Conservation (phyloP, 2,797 vertebrate genomes). For the Botia kubotai region DNA sequence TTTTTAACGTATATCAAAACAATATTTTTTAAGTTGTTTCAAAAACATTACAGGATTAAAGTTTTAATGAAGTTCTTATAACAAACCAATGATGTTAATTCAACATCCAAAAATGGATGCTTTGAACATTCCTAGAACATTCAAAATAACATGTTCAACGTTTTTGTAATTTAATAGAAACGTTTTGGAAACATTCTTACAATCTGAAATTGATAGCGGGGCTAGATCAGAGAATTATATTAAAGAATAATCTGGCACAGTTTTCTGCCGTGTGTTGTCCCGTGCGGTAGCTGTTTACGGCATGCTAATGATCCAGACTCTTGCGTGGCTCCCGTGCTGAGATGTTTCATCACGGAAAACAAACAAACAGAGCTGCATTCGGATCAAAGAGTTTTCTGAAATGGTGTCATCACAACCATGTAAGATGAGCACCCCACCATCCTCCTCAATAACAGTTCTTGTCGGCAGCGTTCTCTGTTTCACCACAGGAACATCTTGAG, state of each 20-base stretch:
- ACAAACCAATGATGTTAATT: too few relatives aligned
- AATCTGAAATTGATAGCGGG: too few relatives aligned
- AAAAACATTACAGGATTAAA: too few relatives aligned
- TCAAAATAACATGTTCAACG: too few relatives aligned
- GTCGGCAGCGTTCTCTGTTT: constrained; percentile 2
- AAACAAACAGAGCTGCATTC: constrained; percentile 71
- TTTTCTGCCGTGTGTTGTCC: constrained; percentile 25
- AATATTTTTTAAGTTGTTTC: too few relatives aligned
- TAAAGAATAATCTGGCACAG: constrained; percentile 28
- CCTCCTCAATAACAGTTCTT: constrained; percentile 3
- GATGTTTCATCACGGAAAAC: constrained; percentile 72
- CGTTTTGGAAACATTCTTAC: too few relatives aligned
- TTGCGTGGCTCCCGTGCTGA: constrained; percentile 68
- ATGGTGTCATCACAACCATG: constrained; percentile 73
- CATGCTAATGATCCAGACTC: constrained; percentile 70
- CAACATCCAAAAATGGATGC: too few relatives aligned
- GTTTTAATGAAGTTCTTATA: too few relatives aligned
- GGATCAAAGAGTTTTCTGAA: constrained; percentile 80
- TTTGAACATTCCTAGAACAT: too few relatives aligned
- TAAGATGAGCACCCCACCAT: constrained; percentile 55
- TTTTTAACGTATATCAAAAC: too few relatives aligned
- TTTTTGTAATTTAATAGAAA: too few relatives aligned
- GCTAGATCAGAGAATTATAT: constrained; percentile 24
- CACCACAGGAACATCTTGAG: constrained; percentile 10
- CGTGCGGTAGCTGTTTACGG: not conserved